Conservation (phyloP, 1,140 invertebrate genomes). For the Solenopsis invicta region DNA sequence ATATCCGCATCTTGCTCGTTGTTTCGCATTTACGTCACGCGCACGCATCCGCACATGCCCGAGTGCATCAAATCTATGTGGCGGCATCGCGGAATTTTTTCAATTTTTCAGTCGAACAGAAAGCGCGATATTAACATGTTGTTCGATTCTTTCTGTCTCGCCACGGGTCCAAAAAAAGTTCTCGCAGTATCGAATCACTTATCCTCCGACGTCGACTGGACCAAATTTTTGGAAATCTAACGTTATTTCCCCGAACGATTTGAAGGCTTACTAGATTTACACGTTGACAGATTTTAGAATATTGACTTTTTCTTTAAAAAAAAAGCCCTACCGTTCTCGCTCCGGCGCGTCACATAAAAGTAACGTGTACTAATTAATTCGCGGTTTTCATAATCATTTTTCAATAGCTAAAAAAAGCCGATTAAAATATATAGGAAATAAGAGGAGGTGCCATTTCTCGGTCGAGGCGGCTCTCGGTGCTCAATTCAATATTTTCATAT, state of each 20-base stretch:
- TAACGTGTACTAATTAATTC: not conserved
- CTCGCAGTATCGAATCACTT: not conserved
- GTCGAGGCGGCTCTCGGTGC: too few species aligned
- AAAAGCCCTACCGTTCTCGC: not conserved
- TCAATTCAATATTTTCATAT: too few species aligned
- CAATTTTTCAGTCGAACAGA: not conserved
- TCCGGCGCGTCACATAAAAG: not conserved
- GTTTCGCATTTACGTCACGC: slow-evolving; percentile 34
- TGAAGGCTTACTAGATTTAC: too few species aligned
- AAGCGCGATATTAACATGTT: slow-evolving; percentile 14
- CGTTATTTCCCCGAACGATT: not conserved
- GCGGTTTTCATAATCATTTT: not conserved
- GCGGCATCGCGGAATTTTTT: not conserved
- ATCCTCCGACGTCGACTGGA: not conserved
- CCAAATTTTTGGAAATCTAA: not conserved
- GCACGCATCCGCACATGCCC: not conserved
- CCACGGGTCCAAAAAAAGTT: not conserved
- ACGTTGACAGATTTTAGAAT: not conserved
- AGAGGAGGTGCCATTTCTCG: too few species aligned
- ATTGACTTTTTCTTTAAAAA: not conserved
- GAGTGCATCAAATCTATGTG: slow-evolving; percentile 18
- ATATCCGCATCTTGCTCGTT: slow-evolving; percentile 47
- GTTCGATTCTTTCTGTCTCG: too few species aligned
- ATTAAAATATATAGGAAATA: not conserved
- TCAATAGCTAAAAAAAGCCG: not conserved